Evolutionary conservation across 2,113 vertebrate genomes (phyloP).

Genomic region (Gobiocypris rarus): DNA sequence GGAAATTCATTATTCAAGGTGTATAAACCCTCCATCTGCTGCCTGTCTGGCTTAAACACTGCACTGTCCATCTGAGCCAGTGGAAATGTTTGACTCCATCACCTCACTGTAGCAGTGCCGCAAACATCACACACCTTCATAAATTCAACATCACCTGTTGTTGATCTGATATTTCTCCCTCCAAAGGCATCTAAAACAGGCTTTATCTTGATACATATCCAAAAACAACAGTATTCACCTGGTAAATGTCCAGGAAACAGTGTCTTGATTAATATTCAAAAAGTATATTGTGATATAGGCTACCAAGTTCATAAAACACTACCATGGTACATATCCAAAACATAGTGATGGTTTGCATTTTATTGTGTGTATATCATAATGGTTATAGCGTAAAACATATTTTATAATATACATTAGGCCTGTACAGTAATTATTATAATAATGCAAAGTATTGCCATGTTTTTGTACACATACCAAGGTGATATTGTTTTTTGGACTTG

Average conservation of each 20-base stretch:
- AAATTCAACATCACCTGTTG: constrained; percentile 16
- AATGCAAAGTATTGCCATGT: not conserved
- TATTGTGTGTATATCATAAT: too few relatives aligned
- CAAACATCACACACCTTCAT: not conserved
- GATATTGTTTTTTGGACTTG: not conserved
- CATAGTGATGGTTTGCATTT: not conserved
- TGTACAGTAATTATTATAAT: too few relatives aligned
- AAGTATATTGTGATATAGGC: not conserved
- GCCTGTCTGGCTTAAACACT: constrained; percentile 30
- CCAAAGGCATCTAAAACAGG: not conserved
- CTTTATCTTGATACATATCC: not conserved
- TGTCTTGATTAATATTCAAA: not conserved
- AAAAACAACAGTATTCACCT: not conserved
- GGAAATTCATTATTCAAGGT: constrained; percentile 55
- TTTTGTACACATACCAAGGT: not conserved
- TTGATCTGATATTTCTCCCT: not conserved
- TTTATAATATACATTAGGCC: too few relatives aligned
- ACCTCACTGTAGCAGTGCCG: not conserved
- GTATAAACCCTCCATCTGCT: constrained; percentile 53
- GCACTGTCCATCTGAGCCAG: constrained; percentile 46
- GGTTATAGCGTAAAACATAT: too few relatives aligned
- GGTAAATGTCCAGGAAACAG: not conserved
- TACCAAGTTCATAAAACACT: not conserved
- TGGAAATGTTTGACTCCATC: constrained; percentile 1
- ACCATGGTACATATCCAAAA: not conserved